Evolutionary conservation across 2,797 vertebrate genomes (phyloP), one percentile per base, ranked within the genome.

Genomic region (Selene dorsalis): DNA sequence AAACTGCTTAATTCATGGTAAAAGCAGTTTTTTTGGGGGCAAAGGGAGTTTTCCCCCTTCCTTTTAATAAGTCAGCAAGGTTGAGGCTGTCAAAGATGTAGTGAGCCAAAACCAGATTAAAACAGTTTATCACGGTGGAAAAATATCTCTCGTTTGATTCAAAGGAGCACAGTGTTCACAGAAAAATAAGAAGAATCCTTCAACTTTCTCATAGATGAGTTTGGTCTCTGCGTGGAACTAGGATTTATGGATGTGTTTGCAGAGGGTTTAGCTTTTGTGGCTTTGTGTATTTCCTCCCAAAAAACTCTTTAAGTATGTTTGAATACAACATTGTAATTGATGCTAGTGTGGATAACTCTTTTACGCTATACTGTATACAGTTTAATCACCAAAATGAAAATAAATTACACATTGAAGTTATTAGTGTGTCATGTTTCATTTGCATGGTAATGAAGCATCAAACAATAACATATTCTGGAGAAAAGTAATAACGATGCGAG

Each of bases 1-100:
- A 93, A 94, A 93, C 75, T 86, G 85, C 85, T 90, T 91, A 92
- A 94, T 92, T 93, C 88, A 82, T 35, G 72, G 87, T 86, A 91
- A 91, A 93, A 92, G 80, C 85, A 28, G 75, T 85, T 93, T 91
- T 91, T 90, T 89, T 85, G 80, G 84, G 84, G 85, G 73, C 70
- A 56, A 7, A 53, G 59, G 86, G 91, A 61, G 77, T 75, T 85
- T 82, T 53, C 58, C 66, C 71, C 43, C 22, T 77, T 75, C 73
- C 57, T 87, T 90, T 92, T 90, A 91, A 93, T 87, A 91, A 92
- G 89, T 93, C 89, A 90, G 86, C 84, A 87, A 91, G 87, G 91
- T 89, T 89, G 84, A 90, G 83, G 85, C 86, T 91, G 90, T 93
- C 88, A 91, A 85, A 91, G 65, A 91, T 85, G 72, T 79, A 88